These are phyloP conservation scores for Synanthedon myopaeformis DNA, from an alignment of 2,888 invertebrate species.

Conservation along the genomic window DNA sequence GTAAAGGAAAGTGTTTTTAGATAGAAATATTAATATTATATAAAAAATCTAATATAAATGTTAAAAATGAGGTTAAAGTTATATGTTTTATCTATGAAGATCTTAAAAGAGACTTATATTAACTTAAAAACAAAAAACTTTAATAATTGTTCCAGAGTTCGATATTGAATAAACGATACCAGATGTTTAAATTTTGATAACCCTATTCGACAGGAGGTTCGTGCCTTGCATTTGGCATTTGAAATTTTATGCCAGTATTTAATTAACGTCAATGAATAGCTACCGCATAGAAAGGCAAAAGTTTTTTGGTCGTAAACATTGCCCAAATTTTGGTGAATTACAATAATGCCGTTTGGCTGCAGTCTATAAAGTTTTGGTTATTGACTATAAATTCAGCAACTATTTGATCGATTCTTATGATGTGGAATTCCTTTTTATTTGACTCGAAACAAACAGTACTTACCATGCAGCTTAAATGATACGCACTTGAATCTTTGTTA, in stretches of 20 bases:
- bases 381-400: background rate
- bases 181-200: slow-evolving; percentile 9
- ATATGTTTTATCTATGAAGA: too few relatives aligned
- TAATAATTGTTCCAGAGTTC: background rate
- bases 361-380: background rate
- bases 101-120: too few relatives aligned
- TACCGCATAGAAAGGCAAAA: slow-evolving; percentile 29
- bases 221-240: slow-evolving; percentile 49
- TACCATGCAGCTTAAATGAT: too few relatives aligned
- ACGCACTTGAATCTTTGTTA: too few relatives aligned
- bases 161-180: background rate
- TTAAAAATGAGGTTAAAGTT: too few relatives aligned
- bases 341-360: background rate
- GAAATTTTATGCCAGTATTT: slow-evolving; percentile 47
- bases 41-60: too few relatives aligned
- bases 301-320: slow-evolving; percentile 11
- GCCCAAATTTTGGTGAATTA: background rate
- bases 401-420: background rate
- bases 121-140: too few relatives aligned
- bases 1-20: too few relatives aligned
- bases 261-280: slow-evolving; percentile 45
- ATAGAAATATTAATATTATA: too few relatives aligned
- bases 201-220: slow-evolving; percentile 16
- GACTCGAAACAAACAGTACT: too few relatives aligned
- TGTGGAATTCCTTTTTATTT: background rate